A percentile compares a stretch with the other conserved stretches of the same genome.
Conservation (phyloP, 1,140 invertebrate genomes). For the Microplitis demolitor region DNA sequence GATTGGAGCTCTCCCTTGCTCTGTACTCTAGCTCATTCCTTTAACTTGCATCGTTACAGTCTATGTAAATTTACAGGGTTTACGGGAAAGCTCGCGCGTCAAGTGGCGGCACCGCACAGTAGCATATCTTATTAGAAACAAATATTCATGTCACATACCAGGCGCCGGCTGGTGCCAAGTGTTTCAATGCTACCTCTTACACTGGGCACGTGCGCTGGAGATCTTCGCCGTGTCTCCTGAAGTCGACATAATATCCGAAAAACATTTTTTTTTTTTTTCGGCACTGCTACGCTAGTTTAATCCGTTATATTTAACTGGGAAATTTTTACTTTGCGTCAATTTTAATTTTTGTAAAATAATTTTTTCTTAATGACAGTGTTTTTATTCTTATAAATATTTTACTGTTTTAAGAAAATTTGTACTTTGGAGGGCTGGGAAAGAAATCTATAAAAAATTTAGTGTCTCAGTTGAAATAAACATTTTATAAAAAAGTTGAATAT, state of each 20-base stretch:
- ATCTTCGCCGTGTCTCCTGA: not conserved
- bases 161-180: slow-evolving; percentile 61
- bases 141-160: slow-evolving; percentile 63
- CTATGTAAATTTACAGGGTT: not conserved
- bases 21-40: not conserved
- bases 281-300: not conserved
- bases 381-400: no score
- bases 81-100: slow-evolving; percentile 32
- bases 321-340: no score
- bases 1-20: no score
- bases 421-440: no score
- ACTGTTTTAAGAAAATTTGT: no score
- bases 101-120: slow-evolving; percentile 49
- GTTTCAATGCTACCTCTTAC: slow-evolving; percentile 57
- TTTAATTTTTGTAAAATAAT: no score
- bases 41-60: not conserved
- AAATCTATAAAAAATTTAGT: no score
- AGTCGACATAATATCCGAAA: slow-evolving; percentile 18
- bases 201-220: slow-evolving; percentile 43
- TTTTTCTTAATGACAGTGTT: no score
- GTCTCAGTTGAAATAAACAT: no score
- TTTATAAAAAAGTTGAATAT: no score
- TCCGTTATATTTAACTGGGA: not conserved
- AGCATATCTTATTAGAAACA: slow-evolving; percentile 62
- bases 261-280: not conserved